These are phyloP conservation scores for Emberiza fucata DNA, from an alignment of 2,113 vertebrate species.

Conservation along the genomic window DNA sequence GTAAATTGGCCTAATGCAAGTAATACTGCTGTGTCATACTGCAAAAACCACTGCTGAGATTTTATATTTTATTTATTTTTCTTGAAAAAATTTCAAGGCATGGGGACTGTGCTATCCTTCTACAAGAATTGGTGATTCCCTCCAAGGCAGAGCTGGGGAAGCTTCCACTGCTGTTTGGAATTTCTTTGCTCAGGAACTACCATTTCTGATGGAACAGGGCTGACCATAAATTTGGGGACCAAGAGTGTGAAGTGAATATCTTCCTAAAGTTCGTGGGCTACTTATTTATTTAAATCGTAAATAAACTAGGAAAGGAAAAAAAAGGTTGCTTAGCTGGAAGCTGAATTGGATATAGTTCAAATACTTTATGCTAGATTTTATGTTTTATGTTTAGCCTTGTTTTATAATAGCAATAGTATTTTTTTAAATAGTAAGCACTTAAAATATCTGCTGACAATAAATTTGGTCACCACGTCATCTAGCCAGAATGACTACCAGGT, in stretches of 20 bases:
- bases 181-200: not conserved
- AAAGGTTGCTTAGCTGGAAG: not conserved
- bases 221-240: not conserved
- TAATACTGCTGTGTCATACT: constrained; percentile 77
- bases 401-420: not conserved
- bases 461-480: not conserved
- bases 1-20: constrained; percentile 80
- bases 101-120: not conserved
- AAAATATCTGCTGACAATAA: not conserved
- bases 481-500: not conserved
- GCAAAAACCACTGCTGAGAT: constrained; percentile 60
- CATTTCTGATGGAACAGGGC: not conserved
- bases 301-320: not conserved
- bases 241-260: not conserved
- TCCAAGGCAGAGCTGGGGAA: not conserved
- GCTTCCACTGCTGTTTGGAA: not conserved
- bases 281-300: not conserved
- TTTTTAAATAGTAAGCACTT: not conserved
- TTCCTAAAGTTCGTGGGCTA: not conserved
- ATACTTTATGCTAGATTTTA: not conserved
- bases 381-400: not conserved
- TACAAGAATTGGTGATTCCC: not conserved
- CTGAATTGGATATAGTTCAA: not conserved
- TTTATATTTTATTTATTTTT: constrained; percentile 69
- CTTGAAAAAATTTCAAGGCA: constrained; percentile 8